Base-by-base conservation (phyloP, 2,888 invertebrate genomes). In the Coenonympha glycerion region DNA sequence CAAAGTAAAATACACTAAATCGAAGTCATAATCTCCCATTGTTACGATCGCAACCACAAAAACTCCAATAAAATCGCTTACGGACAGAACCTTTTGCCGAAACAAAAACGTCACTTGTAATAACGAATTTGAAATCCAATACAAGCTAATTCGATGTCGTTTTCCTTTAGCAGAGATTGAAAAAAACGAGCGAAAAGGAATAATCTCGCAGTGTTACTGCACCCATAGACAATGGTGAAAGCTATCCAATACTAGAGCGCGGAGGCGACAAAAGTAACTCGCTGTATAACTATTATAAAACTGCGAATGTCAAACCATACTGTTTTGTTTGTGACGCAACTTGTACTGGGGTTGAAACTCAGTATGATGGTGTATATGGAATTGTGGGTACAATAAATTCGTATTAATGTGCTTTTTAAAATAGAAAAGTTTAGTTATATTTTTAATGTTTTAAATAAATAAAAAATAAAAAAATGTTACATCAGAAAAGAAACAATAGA, bases 51-150 rank as follows among this genome's bases (percentile, higher is more conserved):
- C 2, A 21, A 9, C 3, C 13, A 22, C 21, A 13, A 19, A 21
- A 13, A 22, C 5, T 6, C 6, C 22, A 73, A 72, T 70, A 73
- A 68, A 75, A 67, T 69, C 68, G 66, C 65, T 57, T 68, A 68
- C 70, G 70, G 65, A 69, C 71, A 77, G 79, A 77, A 78, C 76
- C 76, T 76, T 73, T 62, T 64, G 58, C 61, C 63, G 68, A 78
- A 76, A 76, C 71, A 71, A 71, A 77, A 78, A 78, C 74, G 69
- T 65, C 76, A 69, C 70, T 73, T 71, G 78, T 76, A 79, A 77
- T 80, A 81, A 79, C 78, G 76, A 79, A 77, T 76, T 79, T 76
- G 66, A 76, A 82, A 80, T 80, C 77, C 79, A 78, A 82, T 81
- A 78, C 59, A 49, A 49, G 52, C 51, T 52, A 42, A 42, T 48